Conservation (phyloP, 1,140 invertebrate species). For the Dysdera silvatica region DNA sequence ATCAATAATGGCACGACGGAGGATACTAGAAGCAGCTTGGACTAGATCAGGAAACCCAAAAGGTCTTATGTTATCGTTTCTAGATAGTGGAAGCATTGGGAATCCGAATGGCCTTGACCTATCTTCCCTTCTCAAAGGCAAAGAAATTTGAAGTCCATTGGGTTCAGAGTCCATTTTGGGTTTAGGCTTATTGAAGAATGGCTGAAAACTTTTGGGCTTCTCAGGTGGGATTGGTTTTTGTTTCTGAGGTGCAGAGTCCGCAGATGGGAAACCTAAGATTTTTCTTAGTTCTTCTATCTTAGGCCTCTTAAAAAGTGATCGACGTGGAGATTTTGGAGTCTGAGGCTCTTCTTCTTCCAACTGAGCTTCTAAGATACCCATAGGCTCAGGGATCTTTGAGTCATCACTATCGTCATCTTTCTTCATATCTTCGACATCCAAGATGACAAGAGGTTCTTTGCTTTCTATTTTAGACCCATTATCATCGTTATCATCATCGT, state of each 20-base stretch:
- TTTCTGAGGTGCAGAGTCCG: conserved; percentile 7
- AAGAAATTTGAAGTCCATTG: conserved; percentile 13
- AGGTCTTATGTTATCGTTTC: conserved; percentile 14
- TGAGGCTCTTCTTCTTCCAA: conserved; percentile 17
- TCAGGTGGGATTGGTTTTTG: conserved; percentile 18
- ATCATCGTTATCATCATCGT: conserved; percentile 19
- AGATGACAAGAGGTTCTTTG: neutral
- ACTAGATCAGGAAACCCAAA: conserved; percentile 21
- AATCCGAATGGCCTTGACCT: conserved; percentile 24
- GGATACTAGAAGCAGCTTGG: conserved; percentile 21
- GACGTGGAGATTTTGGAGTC: conserved; percentile 4
- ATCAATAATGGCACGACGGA: conserved; percentile 21
- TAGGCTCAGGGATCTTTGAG: conserved; percentile 7
- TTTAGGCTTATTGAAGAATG: conserved; percentile 16
- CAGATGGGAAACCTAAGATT: conserved; percentile 23
- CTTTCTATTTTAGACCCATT: neutral
- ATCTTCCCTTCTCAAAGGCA: conserved; percentile 16
- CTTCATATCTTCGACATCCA: neutral
- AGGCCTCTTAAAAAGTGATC: conserved; percentile 21
- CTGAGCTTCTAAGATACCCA: conserved; percentile 16
- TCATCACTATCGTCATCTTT: conserved; percentile 19
- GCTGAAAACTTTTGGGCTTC: conserved; percentile 21
- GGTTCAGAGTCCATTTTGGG: conserved; percentile 16
- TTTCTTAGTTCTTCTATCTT: conserved; percentile 29
- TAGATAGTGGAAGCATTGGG: conserved; percentile 16